A percentile compares a stretch with the other conserved stretches of the same genome.
phyloP scores from a whole-genome alignment of 2,888 invertebrate genomes.

The Byasa hedistus region DNA sequence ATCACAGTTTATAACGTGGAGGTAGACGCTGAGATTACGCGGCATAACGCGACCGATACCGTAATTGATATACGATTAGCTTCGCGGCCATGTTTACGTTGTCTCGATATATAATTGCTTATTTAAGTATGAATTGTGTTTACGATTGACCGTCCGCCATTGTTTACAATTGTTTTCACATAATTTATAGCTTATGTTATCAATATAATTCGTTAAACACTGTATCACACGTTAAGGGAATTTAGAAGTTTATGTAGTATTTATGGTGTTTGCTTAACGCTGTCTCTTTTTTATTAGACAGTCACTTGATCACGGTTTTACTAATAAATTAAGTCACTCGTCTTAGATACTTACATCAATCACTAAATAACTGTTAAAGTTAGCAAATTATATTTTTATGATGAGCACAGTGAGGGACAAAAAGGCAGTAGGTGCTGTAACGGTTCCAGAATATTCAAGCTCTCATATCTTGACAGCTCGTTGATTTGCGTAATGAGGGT shows the following conservation, averaged over 20 bases:
- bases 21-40: background rate
- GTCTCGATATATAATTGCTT: background rate
- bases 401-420: too few species aligned
- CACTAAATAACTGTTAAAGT: too few species aligned
- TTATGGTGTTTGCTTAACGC: too few species aligned
- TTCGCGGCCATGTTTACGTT: slow-evolving; percentile 3
- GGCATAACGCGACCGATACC: background rate
- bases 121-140: slow-evolving; percentile 6
- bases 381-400: too few species aligned
- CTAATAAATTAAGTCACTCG: too few species aligned
- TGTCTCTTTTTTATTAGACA: too few species aligned
- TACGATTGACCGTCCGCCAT: background rate
- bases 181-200: background rate
- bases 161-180: background rate
- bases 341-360: too few species aligned
- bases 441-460: too few species aligned
- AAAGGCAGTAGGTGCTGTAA: too few species aligned
- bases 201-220: background rate
- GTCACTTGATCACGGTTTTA: too few species aligned
- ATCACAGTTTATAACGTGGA: slow-evolving; percentile 1
- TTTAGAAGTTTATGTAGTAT: background rate
- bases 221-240: background rate
- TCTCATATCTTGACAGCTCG: too few species aligned
- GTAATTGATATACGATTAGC: slow-evolving; percentile 10
- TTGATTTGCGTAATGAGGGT: too few species aligned